Evolutionary conservation across 92 coral and sea anemone species (phyloP), one percentile per base, ranked within the genome.

Genomic region (Porites evermanni): DNA sequence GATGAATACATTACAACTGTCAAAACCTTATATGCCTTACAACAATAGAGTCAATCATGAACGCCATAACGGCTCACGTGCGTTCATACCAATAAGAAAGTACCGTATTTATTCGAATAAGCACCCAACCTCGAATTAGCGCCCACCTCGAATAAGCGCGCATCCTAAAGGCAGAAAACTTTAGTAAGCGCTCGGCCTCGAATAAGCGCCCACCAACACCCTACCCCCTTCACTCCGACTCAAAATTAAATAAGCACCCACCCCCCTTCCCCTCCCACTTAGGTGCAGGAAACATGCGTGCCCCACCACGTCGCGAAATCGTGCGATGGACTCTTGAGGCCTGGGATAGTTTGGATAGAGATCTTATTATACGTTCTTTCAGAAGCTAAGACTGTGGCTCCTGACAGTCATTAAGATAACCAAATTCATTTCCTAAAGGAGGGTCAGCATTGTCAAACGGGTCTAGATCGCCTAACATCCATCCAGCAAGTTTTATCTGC

Each of bases 401-500:
- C 74, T 56, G 91, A 82, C 20, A 77, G 82, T 17, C 81, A 87
- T 61, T 76, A 88, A 64, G 88, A 88, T 20, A 83, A 52, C 53
- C 53, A 84, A 12, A 88, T 88, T 75, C 91, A 82, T 61, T 83
- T 88, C 71, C 79, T 68, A 8, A 64, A 82, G 82, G 84, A 88
- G 18, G 80, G 79, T 38, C 91, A 88, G 65, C 78, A 88, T 54
- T 88, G 88, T 44, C 86, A 77, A 74, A 71, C 79, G 3, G 73
- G 91, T 9, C 88, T 8, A 38, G 84, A 84, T n/a, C 73, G 78
- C 73, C 47, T 78, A 56, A 10, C 70, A 18, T 68, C 78, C 54
- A 47, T 63, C 89, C 84, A 85, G 71, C 89, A 85, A 78, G 83
- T 79, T 69, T 17, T 78, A 0, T 7, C 84, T 23, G 71, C 84